Evolutionary conservation across 1,140 invertebrate genomes (phyloP).

Genomic region (Ladona fulva): DNA sequence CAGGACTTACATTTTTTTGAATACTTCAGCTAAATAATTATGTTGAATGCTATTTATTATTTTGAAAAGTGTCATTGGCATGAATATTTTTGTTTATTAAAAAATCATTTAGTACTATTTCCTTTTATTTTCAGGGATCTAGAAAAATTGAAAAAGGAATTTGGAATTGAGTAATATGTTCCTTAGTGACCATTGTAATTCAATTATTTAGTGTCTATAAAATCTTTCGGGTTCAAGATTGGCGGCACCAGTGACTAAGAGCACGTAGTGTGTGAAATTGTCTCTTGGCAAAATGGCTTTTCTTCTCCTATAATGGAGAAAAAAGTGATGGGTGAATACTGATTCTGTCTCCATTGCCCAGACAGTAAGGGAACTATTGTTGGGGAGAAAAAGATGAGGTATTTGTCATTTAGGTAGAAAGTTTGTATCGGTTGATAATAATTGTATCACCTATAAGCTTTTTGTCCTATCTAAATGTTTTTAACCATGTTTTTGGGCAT

Average conservation of each 20-base stretch:
- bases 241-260: not conserved
- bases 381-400: not conserved
- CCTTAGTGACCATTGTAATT: not conserved
- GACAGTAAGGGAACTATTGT: not conserved
- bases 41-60: too few relatives aligned
- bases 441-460: not conserved
- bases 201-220: conserved; percentile 1
- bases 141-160: conserved; percentile 51
- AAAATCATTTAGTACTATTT: conserved; percentile 17
- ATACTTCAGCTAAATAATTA: too few relatives aligned
- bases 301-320: not conserved
- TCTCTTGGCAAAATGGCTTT: not conserved
- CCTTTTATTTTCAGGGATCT: conserved; percentile 44
- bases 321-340: not conserved
- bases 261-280: conserved; percentile 3
- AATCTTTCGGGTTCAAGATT: conserved; percentile 9
- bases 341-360: not conserved
- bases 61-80: too few relatives aligned
- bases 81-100: too few relatives aligned
- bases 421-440: not conserved
- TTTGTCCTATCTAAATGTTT: conserved; percentile 1
- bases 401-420: conserved; percentile 7
- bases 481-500: not conserved
- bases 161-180: conserved; percentile 36
- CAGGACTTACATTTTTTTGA: too few relatives aligned